These are phyloP conservation scores for Parotocinclus haroldoi DNA, from an alignment of 2,797 vertebrate species.

Conservation along the genomic window DNA sequence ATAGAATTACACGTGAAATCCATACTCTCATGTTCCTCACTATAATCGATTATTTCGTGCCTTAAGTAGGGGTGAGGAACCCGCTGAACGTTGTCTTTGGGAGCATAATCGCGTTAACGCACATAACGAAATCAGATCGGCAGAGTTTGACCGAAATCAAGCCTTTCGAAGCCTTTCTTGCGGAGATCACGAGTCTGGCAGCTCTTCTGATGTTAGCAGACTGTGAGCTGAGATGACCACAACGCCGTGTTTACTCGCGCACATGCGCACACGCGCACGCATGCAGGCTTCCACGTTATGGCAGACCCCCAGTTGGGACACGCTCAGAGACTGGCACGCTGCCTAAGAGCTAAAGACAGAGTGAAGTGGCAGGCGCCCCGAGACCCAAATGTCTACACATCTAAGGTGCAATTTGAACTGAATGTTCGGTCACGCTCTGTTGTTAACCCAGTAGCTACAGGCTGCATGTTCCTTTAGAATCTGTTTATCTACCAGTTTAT, in stretches of 20 bases:
- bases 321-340: not conserved
- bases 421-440: not conserved
- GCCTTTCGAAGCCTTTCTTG: not conserved
- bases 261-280: not conserved
- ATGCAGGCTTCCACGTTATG: constrained; percentile 5
- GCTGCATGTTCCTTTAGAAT: constrained; percentile 25
- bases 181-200: not conserved
- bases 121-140: too few species aligned
- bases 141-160: not conserved
- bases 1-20: too few species aligned
- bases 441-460: constrained; percentile 5
- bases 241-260: not conserved
- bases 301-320: not conserved
- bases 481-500: not conserved
- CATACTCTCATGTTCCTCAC: not conserved
- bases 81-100: too few species aligned
- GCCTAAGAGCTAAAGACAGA: not conserved
- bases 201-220: not conserved
- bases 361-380: too few species aligned
- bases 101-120: too few species aligned
- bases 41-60: too few species aligned
- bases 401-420: not conserved
- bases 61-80: too few species aligned
- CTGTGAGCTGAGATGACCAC: not conserved
- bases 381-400: not conserved